Evolutionary conservation across 2,888 invertebrate species (phyloP).

Genomic region (Diplolepis rosae): DNA sequence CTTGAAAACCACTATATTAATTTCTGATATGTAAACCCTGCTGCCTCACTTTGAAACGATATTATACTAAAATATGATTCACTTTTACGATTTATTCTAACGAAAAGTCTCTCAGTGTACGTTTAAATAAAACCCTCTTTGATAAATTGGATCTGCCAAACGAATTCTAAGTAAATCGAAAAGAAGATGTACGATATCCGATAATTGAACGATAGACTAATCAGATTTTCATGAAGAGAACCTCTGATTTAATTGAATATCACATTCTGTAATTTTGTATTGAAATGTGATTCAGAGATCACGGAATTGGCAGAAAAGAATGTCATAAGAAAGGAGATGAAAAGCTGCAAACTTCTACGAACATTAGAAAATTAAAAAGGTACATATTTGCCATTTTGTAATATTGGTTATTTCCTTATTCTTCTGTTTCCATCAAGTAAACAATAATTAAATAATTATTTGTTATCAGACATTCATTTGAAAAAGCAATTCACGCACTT

Average conservation of each 20-base stretch:
- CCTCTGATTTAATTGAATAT: background rate
- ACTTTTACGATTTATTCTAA: background rate
- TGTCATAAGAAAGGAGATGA: background rate
- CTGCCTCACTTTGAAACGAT: too few relatives aligned
- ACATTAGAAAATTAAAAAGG: too few relatives aligned
- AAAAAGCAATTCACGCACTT: background rate
- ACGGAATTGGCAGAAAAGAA: background rate
- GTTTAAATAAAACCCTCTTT: background rate
- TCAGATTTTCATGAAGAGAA: background rate
- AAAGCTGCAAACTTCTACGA: too few relatives aligned
- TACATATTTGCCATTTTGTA: too few relatives aligned
- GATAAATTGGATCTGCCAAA: background rate
- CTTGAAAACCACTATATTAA: too few relatives aligned
- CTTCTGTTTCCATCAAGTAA: background rate
- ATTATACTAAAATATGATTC: background rate
- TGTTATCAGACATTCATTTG: background rate
- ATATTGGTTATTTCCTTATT: too few relatives aligned
- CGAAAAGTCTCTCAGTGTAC: too few relatives aligned
- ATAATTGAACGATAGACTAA: background rate
- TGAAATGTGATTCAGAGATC: background rate
- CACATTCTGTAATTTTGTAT: background rate
- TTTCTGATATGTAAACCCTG: too few relatives aligned
- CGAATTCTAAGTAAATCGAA: conserved; percentile 1
- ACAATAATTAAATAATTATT: background rate
- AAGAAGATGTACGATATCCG: background rate